Percentiles rank a stretch among this genome's conserved stretches.
phyloP scores from a whole-genome alignment of 2,888 invertebrate species.

The Stenodema calcarata region DNA sequence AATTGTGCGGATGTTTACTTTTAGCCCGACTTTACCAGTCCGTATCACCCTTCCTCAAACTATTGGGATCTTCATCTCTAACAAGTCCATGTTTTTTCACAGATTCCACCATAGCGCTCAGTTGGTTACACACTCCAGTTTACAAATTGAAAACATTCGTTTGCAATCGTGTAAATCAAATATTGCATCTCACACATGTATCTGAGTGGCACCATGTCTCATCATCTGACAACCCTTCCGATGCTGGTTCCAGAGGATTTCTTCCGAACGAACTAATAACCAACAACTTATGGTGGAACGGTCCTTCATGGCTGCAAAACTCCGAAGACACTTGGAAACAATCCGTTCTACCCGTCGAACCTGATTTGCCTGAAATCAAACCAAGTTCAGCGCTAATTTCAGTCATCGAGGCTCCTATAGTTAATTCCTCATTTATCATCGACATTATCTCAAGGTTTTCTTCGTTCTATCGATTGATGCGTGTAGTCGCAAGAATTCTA shows the following conservation, averaged over 20 bases:
- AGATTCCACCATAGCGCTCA: not conserved
- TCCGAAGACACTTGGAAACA: not conserved
- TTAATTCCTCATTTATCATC: not conserved
- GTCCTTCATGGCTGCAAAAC: not conserved
- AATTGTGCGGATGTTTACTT: not conserved
- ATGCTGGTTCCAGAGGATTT: constrained; percentile 30
- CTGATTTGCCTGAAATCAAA: not conserved
- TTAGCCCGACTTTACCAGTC: too few relatives aligned
- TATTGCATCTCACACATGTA: not conserved
- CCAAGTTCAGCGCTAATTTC: not conserved
- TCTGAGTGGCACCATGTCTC: not conserved
- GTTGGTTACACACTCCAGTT: not conserved
- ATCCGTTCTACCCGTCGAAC: not conserved
- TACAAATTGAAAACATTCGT: not conserved
- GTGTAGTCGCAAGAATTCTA: not conserved
- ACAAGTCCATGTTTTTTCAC: not conserved
- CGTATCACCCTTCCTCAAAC: too few relatives aligned
- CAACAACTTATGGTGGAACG: too few relatives aligned
- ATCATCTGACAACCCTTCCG: not conserved
- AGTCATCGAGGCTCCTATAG: not conserved
- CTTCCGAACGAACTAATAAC: not conserved
- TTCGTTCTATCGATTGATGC: not conserved
- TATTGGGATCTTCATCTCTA: not conserved
- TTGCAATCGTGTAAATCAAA: not conserved
- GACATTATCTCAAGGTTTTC: not conserved